phyloP scores from a whole-genome alignment of 2,888 invertebrate species.

The Melanostoma mellinum region DNA sequence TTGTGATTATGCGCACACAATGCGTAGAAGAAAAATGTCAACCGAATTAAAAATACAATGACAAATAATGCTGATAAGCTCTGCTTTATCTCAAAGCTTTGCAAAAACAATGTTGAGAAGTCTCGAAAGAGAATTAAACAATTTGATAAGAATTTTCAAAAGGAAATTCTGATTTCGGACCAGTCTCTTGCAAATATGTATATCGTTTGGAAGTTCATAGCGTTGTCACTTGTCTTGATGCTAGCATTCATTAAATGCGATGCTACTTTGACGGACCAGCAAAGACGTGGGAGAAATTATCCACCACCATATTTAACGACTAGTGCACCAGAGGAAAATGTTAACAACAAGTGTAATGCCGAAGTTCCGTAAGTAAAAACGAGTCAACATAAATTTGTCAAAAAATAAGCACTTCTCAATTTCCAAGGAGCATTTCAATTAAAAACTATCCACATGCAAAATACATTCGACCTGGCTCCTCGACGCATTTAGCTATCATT shows the following conservation, averaged over 20 bases:
- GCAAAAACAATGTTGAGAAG: slow-evolving; percentile 15
- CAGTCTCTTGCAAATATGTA: slow-evolving; percentile 66
- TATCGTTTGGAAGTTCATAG: slow-evolving; percentile 57
- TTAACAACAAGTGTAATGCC: slow-evolving; percentile 76
- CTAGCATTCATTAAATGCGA: slow-evolving; percentile 27
- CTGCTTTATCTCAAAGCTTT: slow-evolving; percentile 37
- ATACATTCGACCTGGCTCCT: slow-evolving; percentile 79
- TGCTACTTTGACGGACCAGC: slow-evolving; percentile 41
- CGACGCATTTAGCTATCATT: slow-evolving; percentile 84
- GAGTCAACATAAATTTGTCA: slow-evolving; percentile 6
- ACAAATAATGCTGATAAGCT: slow-evolving; percentile 39
- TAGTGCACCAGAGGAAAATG: slow-evolving; percentile 26
- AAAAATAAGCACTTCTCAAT: background rate
- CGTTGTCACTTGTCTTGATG: slow-evolving; percentile 25
- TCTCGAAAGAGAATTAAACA: slow-evolving; percentile 13
- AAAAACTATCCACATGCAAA: slow-evolving; percentile 76
- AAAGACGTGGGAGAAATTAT: slow-evolving; percentile 31
- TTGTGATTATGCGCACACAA: background rate
- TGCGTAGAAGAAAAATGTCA: slow-evolving; percentile 4
- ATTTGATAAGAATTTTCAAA: slow-evolving; percentile 44
- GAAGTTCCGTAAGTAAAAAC: slow-evolving; percentile 79
- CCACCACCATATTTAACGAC: slow-evolving; percentile 36
- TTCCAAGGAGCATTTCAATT: slow-evolving; percentile 75
- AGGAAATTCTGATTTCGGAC: background rate
- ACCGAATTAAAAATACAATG: background rate